A percentile compares a stretch with the other conserved stretches of the same genome.
Evolutionary conservation across 2,888 invertebrate species (phyloP).

Genomic region (Leptodirus hochenwartii): DNA sequence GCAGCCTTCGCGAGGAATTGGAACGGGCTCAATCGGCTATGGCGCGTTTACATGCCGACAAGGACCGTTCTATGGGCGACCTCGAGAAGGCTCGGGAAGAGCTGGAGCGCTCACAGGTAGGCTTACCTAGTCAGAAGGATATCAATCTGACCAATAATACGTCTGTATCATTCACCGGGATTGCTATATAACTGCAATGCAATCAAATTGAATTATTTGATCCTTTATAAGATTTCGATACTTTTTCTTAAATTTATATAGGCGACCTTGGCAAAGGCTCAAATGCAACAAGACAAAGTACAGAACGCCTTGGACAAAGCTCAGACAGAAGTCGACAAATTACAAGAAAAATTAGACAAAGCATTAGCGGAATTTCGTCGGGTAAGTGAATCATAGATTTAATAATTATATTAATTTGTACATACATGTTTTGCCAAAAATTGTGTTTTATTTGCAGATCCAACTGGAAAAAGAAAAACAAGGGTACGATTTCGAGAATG

Average conservation of each 20-base stretch:
- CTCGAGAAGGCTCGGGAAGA: slow-evolving; percentile 77
- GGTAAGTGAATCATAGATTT: slow-evolving; percentile 30
- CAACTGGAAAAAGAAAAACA: slow-evolving; percentile 84
- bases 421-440: slow-evolving; percentile 2
- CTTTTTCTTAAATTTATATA: no score
- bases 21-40: slow-evolving; percentile 72
- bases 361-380: slow-evolving; percentile 63
- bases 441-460: slow-evolving; percentile 29
- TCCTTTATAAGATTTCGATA: no score
- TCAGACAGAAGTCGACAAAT: slow-evolving; percentile 76
- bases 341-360: slow-evolving; percentile 78
- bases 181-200: no score
- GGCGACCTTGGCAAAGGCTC: slow-evolving; percentile 80
- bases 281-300: slow-evolving; percentile 79
- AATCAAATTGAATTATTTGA: no score
- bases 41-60: slow-evolving; percentile 70
- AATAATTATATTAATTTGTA: slow-evolving; percentile 1
- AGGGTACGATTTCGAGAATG: slow-evolving; percentile 76
- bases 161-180: no score
- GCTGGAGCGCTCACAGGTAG: slow-evolving; percentile 71
- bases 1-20: slow-evolving; percentile 81
- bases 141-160: no score
- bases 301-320: slow-evolving; percentile 78
- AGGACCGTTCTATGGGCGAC: slow-evolving; percentile 70
- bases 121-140: no score